Base-by-base conservation (phyloP, 2,797 vertebrate genomes). In the Malurus leucopterus region DNA sequence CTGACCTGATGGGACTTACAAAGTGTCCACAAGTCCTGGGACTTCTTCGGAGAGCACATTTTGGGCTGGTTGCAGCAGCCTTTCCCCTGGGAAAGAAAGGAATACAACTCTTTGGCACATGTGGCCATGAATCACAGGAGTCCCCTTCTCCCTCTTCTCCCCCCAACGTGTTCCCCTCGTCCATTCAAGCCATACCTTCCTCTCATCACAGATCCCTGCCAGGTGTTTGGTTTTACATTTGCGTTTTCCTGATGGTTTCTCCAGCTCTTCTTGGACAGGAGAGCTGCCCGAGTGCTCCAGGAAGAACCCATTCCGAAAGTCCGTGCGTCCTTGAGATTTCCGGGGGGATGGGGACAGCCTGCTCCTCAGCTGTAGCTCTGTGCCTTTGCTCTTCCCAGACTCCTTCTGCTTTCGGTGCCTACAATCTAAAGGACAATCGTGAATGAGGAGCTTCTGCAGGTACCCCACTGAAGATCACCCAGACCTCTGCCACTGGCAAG, bases 161-260 rank as follows among this genome's bases (percentile, higher is more conserved):
- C 44, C 53, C 79, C 19, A 7, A 1, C 2, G 22, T 19, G 67
- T 67, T 93, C 58, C 84, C 36, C 80, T 94, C 84, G 46, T 91
- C 80, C 27, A 2, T n/a, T 34, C 58, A 38, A 49, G 67, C 38
- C 86, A 0, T 88, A 97, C 97, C 97, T 97, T 97, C 68, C 92
- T 89, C 85, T 97, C 95, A 3, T 97, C 94, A 72, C 93, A 93
- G 88, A 96, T 59, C 81, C 98, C 98, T 78, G 97, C 94, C 77
- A 99, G 93, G 95, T 99, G 99, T 92, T 99, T 99, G 96, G 99
- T 99, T 97, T 99, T 99, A 96, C 99, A 99, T 96, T 99, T 99
- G 92, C 99, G 98, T 95, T 99, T 99, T 95, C 99, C 99, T 57
- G 99, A 97, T 70, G 99, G 99, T 92, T 99, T 99, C 95, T 99